Percentiles rank a stretch among this genome's conserved stretches.
phyloP scores from a whole-genome alignment of 2,113 vertebrate genomes.

The Urocynchramus pylzowi region DNA sequence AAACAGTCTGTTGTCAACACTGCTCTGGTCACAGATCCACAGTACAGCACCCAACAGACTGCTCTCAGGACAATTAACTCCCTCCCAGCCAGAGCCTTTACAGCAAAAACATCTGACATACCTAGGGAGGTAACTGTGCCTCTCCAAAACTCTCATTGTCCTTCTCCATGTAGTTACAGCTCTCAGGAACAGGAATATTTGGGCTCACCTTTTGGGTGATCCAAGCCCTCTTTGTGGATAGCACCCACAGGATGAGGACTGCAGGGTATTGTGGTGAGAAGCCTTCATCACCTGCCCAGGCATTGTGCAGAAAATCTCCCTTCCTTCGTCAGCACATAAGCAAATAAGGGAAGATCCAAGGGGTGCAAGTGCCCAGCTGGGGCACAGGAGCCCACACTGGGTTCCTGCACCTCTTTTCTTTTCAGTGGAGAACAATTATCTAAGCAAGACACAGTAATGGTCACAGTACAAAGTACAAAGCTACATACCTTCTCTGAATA shows the following conservation, averaged over 20 bases:
- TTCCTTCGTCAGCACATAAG: background rate
- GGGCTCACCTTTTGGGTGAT: background rate
- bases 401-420: background rate
- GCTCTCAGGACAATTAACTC: background rate
- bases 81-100: background rate
- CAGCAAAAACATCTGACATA: background rate
- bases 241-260: background rate
- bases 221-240: background rate
- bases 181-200: background rate
- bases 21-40: background rate
- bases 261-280: background rate
- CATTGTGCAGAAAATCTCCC: background rate
- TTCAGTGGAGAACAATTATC: background rate
- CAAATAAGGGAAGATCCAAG: background rate
- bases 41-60: background rate
- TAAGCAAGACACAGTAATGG: background rate
- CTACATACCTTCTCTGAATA: background rate
- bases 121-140: background rate
- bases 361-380: background rate
- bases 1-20: background rate
- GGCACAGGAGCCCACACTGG: fast-evolving
- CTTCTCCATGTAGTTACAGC: fast-evolving
- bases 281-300: background rate
- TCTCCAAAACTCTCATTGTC: background rate
- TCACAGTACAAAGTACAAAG: background rate